Base-by-base conservation (phyloP, 2,113 vertebrate species). In the Microcebus griseorufus region DNA sequence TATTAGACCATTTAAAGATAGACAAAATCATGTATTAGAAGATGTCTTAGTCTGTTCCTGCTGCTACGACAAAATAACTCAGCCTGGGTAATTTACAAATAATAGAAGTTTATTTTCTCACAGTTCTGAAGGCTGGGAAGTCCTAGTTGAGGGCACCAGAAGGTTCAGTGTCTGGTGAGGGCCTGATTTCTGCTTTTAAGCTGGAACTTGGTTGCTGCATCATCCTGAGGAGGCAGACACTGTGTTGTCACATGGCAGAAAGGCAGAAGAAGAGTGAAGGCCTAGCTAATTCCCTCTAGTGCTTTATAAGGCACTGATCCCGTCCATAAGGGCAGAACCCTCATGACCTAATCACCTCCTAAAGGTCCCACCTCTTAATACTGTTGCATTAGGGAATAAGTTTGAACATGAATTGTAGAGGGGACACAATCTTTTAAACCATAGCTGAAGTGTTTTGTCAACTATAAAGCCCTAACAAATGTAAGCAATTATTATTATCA, bases 1-100 rank as follows among this genome's bases (percentile, higher is more conserved):
- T 76, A 85, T 17, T 75, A 90, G 39, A 34, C 17, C 23, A 76
- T 84, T 78, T 95, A 51, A 85, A 82, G 23, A 89, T 93, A 89
- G 34, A 37, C 80, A 62, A 82, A 34, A 88, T 60, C 62, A 82
- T 45, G 29, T 73, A 32, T 58, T 83, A 37, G 48, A 88, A 53
- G 17, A 14, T 88, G 4, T 45, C 22, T 51, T 51, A 53, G 72
- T 83, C 20, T 78, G 8, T n/a, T 51, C 29, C n/a, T n/a, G 34
- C 76, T 79, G 53, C 62, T 64, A 22, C 70, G 27, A 83, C 20
- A 84, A 93, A 84, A 84, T 14, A 29, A 64, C 25, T 27, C 18
- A 84, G 62, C 23, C 12, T 55, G 53, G 55, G 53, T 81, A 73
- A 55, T 62, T 79, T 89, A 89, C 22, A 89, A 53, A 37, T 53